Conservation (phyloP, 2,888 invertebrate genomes). For the Agrenia bidenticulata region DNA sequence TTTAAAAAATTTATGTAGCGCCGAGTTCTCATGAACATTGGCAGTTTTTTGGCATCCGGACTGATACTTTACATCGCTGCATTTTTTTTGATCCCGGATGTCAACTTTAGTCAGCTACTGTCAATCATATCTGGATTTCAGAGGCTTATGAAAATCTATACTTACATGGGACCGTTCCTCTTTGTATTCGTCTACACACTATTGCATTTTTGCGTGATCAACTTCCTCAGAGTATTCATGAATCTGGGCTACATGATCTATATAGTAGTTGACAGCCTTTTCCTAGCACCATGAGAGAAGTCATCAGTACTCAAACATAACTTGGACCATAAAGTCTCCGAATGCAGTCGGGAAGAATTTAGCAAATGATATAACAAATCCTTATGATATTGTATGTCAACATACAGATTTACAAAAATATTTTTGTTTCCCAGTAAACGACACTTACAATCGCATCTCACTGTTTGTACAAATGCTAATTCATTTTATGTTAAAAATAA, state of each 20-base stretch:
- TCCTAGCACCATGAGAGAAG: background rate
- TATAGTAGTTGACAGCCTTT: background rate
- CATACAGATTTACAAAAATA: too few species aligned
- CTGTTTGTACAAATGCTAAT: too few species aligned
- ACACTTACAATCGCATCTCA: too few species aligned
- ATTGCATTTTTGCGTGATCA: background rate
- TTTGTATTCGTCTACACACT: background rate
- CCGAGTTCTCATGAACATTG: background rate
- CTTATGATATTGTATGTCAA: background rate
- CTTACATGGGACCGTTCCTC: background rate
- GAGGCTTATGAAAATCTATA: background rate
- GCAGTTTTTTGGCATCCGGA: background rate
- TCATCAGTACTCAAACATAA: background rate
- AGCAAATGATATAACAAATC: background rate
- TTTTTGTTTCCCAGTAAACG: too few species aligned
- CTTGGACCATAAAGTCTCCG: too few species aligned
- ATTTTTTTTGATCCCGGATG: background rate
- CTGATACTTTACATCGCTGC: background rate
- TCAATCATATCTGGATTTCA: background rate
- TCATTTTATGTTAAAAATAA: too few species aligned
- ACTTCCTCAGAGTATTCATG: background rate
- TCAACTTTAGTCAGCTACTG: background rate
- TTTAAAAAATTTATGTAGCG: background rate
- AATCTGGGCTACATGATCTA: slow-evolving; percentile 4
- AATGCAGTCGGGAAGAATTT: too few species aligned